Evolutionary conservation across 2,113 vertebrate species (phyloP), one percentile per base, ranked within the genome.

Genomic region (Thomomys bottae): DNA sequence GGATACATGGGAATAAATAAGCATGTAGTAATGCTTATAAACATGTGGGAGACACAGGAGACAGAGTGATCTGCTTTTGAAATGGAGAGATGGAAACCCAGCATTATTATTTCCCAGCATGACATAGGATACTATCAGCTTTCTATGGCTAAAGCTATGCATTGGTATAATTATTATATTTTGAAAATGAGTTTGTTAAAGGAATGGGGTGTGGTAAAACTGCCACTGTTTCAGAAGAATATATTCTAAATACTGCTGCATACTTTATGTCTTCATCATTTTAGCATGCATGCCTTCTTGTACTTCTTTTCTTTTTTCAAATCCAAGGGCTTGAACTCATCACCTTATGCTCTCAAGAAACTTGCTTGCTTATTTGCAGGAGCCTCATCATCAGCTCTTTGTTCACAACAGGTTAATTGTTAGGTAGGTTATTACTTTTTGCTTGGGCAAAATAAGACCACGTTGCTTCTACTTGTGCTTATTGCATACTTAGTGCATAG

Each of bases 1-100:
- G 88, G 71, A 85, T 8, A 11, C 40, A 18, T 88, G 67, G 73
- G 49, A 79, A 68, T 66, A 40, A 97, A 84, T 40, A 89, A 3
- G n/a, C 21, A 66, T 3, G 30, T 68, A 54, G 23, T 17, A 6
- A 5, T 28, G 12, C 83, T 30, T 84, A 18, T 45, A 49, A 80
- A n/a, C 32, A 77, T 10, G 2, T 2, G 10, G 45, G 57, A 90
- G 88, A 66, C 3, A 34, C 54, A 80, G 91, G 34, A 7, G 71
- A 5, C n/a, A 32, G 1, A 77, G 17, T 32, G 21, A 18, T 30
- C 5, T n/a, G 38, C 11, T 32, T 71, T 26, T 17, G 34, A 40
- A 57, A 30, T 2, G 17, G 1, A 15, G 21, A 63, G 6, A 64
- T 32, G n/a, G 24, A 61, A 57, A 63, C 34, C 68, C 28, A 34